Base-by-base conservation (phyloP, 2,113 vertebrate species). In the Sinocyclocheilus grahami region DNA sequence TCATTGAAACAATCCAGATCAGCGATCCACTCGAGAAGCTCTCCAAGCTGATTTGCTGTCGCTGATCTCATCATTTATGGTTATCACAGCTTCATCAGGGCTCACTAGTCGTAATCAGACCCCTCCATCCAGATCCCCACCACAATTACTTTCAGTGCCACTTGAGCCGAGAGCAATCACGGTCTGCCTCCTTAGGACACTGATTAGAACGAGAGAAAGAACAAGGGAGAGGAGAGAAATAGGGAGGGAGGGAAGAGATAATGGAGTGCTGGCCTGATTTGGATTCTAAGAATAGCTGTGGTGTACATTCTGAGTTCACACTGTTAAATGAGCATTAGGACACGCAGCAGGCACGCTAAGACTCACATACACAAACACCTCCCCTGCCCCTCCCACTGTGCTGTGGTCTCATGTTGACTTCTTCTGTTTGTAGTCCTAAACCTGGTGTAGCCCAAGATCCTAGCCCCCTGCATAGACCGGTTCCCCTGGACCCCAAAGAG, bases 201-300 rank as follows among this genome's bases (percentile, higher is more conserved):
- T 83, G 75, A 90, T 91, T 83, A 88, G 85, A 88, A 53, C 13
- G 46, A 3, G 7, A 67, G 75, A 39, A 86, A 72, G 78, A 85
- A 85, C 27, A 72, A 27, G 27, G 24, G 14, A 60, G 46, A 81
- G 60, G 51, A 67, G 83, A 86, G 14, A 71, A 65, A 55, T 22
- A 1, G 67, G 6, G 76, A 62, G 30, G 46, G 55, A 67, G 77
- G 51, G 71, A 60, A 51, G 20, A 76, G 79, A 80, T 85, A 88
- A 84, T 80, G 83, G 27, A 83, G 27, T 82, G 80, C 60, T 90
- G 92, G 85, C 92, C 93, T 92, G 86, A 85, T 90, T 92, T 86
- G 33, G 87, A 74, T 55, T 89, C 92, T 90, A 92, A 93, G 90
- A 92, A 92, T 91, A 92, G 76, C 67, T 87, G 65, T 87, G 46